A percentile compares a stretch with the other conserved stretches of the same genome.
These are phyloP conservation scores for Thalassarche chlororhynchos DNA, from an alignment of 2,113 vertebrate genomes.

Conservation along the genomic window DNA sequence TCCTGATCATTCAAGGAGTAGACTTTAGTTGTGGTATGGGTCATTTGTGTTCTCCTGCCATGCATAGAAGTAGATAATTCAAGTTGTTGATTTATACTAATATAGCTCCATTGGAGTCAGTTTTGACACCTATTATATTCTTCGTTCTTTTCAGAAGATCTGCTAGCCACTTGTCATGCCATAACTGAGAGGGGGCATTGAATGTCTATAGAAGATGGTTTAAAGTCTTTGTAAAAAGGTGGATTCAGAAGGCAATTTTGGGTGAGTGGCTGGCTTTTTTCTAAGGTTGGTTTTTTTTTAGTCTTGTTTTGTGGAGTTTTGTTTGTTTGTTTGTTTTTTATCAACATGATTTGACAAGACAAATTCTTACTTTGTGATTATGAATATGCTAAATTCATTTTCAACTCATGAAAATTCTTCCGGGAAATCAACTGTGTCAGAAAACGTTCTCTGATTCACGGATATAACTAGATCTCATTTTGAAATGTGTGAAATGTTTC, in stretches of 20 bases:
- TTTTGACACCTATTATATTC: background rate
- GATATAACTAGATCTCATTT: constrained; percentile 3
- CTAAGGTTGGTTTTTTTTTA: background rate
- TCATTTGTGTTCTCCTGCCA: background rate
- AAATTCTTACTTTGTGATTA: background rate
- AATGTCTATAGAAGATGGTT: background rate
- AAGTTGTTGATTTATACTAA: background rate
- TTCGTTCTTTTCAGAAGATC: background rate
- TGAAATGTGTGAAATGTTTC: constrained; percentile 42
- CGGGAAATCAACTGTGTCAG: constrained; percentile 40
- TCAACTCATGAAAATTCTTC: constrained; percentile 28
- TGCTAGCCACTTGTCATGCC: background rate
- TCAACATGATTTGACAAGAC: background rate
- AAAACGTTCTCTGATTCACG: constrained; percentile 33
- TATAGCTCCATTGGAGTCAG: background rate
- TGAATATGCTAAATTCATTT: constrained; percentile 10
- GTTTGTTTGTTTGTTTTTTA: background rate
- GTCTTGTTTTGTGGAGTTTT: background rate
- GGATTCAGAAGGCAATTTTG: background rate
- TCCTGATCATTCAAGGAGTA: background rate
- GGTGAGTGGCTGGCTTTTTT: background rate
- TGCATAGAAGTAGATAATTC: background rate
- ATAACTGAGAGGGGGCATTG: background rate
- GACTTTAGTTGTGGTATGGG: background rate
- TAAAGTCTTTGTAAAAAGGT: background rate